A percentile compares a stretch with the other conserved stretches of the same genome.
Evolutionary conservation across 2,888 invertebrate genomes (phyloP).

Genomic region (Synanthedon andrenaeformis): DNA sequence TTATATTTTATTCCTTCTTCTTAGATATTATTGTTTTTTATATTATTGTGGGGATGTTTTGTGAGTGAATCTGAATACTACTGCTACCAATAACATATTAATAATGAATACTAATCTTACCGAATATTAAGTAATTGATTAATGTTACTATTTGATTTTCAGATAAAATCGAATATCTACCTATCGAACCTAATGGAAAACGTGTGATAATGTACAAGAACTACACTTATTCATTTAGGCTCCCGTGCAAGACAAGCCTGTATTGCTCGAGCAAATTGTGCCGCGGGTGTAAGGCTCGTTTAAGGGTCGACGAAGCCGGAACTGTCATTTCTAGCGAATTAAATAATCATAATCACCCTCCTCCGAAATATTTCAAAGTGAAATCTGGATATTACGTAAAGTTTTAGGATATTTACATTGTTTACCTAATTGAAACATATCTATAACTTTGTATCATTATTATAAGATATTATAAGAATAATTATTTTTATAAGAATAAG

Average conservation of each 20-base stretch:
- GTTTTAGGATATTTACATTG: neutral
- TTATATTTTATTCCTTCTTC: too few species aligned
- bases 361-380: neutral
- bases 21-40: too few species aligned
- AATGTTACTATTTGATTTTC: neutral
- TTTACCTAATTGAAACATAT: too few species aligned
- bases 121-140: too few species aligned
- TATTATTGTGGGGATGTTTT: too few species aligned
- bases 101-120: too few species aligned
- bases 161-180: neutral
- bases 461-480: too few species aligned
- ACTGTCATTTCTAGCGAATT: neutral
- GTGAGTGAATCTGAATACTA: too few species aligned
- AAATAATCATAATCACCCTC: neutral
- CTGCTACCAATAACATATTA: too few species aligned
- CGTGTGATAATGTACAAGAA: neutral
- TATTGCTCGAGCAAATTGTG: neutral
- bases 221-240: neutral
- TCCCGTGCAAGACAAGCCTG: neutral
- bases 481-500: too few species aligned
- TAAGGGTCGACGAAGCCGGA: neutral
- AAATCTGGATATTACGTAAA: neutral
- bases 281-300: neutral
- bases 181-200: neutral
- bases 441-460: too few species aligned